phyloP scores from a whole-genome alignment of 2,797 vertebrate species.

The Prunella strophiata region DNA sequence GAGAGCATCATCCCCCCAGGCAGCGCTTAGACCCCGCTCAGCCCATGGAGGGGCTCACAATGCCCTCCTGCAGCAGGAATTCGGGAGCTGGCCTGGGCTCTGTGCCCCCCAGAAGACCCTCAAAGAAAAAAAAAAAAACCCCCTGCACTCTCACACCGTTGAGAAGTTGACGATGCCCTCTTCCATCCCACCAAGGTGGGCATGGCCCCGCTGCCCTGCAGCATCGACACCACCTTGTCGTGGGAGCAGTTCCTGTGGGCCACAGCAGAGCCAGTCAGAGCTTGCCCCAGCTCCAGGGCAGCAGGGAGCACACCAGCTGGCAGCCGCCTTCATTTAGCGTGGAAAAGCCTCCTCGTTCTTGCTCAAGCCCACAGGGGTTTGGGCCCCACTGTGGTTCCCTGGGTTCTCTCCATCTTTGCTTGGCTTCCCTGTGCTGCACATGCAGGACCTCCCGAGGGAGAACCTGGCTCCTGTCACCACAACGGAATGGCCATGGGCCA shows the following conservation, averaged over 20 bases:
- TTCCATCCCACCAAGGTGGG: slow-evolving; percentile 95
- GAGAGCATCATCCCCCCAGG: neutral
- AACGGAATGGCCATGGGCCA: accelerated
- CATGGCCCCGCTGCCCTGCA: slow-evolving; percentile 96
- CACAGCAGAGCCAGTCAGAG: slow-evolving; percentile 16
- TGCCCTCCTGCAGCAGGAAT: accelerated
- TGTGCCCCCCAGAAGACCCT: neutral
- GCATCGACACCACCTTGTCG: slow-evolving; percentile 98
- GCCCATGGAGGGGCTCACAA: accelerated
- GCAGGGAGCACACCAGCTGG: accelerated
- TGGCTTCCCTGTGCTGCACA: neutral
- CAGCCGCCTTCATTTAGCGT: accelerated
- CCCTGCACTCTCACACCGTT: slow-evolving; percentile 70
- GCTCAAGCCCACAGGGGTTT: neutral
- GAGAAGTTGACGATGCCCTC: slow-evolving; percentile 86
- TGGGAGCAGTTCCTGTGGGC: slow-evolving; percentile 92
- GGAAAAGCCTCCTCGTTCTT: neutral
- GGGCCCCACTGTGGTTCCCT: accelerated
- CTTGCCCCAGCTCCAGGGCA: neutral
- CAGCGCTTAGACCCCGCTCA: neutral
- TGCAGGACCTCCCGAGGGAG: neutral
- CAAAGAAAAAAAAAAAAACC: too few species aligned
- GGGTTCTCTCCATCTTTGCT: neutral
- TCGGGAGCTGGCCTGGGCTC: accelerated
- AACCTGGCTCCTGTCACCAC: neutral